These are phyloP conservation scores for Cremastinae sp. DNA, from an alignment of 2,888 invertebrate genomes.

Conservation along the genomic window DNA sequence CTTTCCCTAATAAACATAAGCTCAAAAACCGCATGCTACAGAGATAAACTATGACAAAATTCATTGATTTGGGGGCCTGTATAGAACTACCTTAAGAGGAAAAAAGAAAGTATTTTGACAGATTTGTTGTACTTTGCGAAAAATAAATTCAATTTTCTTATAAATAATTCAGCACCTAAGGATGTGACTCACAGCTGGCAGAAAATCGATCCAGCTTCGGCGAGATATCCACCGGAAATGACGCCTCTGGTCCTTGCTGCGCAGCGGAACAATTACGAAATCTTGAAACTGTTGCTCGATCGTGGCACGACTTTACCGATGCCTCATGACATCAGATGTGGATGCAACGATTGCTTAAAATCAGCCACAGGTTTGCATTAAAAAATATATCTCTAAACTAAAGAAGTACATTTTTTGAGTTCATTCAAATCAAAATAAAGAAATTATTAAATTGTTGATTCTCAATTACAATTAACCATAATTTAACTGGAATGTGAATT, in stretches of 20 bases:
- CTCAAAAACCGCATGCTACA: too few relatives aligned
- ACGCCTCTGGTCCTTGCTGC: conserved; percentile 96
- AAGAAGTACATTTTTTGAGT: too few relatives aligned
- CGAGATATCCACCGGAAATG: conserved; percentile 95
- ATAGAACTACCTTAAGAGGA: too few relatives aligned
- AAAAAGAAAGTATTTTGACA: background rate
- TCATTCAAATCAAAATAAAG: too few relatives aligned
- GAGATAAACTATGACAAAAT: too few relatives aligned
- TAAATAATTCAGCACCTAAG: conserved; percentile 55
- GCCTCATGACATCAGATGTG: conserved; percentile 94
- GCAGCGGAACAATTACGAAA: conserved; percentile 97
- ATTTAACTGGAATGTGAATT: too few relatives aligned
- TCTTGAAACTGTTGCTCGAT: conserved; percentile 95
- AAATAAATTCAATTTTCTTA: background rate
- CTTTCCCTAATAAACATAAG: too few relatives aligned
- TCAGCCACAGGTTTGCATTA: conserved; percentile 83
- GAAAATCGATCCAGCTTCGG: conserved; percentile 89
- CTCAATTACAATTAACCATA: too few relatives aligned
- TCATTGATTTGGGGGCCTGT: too few relatives aligned
- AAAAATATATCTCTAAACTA: too few relatives aligned
- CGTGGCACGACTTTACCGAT: conserved; percentile 94
- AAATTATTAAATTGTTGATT: too few relatives aligned
- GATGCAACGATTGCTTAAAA: conserved; percentile 93
- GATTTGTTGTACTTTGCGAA: background rate
- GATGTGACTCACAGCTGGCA: conserved; percentile 89